Evolutionary conservation across 1,140 invertebrate genomes (phyloP).

Genomic region (Trissolcus basalis): DNA sequence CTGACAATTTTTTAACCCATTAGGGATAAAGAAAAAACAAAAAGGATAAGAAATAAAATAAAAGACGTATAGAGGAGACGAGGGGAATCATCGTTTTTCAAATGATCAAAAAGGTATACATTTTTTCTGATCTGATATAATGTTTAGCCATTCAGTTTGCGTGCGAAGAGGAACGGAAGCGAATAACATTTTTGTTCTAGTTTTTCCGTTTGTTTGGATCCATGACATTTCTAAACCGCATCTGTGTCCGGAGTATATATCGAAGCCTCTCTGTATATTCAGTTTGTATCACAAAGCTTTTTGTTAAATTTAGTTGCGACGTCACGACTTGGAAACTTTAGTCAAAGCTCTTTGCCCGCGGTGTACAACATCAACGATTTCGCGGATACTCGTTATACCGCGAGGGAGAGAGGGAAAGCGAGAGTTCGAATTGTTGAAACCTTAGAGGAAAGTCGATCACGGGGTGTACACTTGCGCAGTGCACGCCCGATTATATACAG

Average conservation of each 20-base stretch:
- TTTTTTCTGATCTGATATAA: too few species aligned
- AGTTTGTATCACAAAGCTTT: conserved; percentile 32
- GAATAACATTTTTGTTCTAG: conserved; percentile 2
- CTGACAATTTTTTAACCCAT: too few species aligned
- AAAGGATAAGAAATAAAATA: too few species aligned
- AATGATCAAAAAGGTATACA: too few species aligned
- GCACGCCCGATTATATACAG: conserved; percentile 27
- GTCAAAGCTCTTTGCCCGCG: conserved; percentile 31
- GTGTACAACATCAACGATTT: conserved; percentile 46
- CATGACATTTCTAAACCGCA: conserved; percentile 9
- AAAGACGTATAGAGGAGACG: too few species aligned
- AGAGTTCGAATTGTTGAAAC: conserved; percentile 54
- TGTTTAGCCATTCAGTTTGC: neutral
- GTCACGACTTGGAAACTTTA: conserved; percentile 44
- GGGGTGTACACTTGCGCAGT: conserved; percentile 16
- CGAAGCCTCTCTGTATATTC: conserved; percentile 8
- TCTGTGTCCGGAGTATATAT: neutral
- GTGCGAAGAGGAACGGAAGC: neutral
- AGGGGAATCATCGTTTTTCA: too few species aligned
- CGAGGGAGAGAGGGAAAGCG: too few species aligned
- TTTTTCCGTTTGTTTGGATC: conserved; percentile 14
- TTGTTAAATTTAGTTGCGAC: conserved; percentile 39
- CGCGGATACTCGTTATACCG: conserved; percentile 38
- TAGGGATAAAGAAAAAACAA: too few species aligned
- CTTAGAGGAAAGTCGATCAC: conserved; percentile 41